Base-by-base conservation (phyloP, 2,797 vertebrate genomes). In the Esox lucius region DNA sequence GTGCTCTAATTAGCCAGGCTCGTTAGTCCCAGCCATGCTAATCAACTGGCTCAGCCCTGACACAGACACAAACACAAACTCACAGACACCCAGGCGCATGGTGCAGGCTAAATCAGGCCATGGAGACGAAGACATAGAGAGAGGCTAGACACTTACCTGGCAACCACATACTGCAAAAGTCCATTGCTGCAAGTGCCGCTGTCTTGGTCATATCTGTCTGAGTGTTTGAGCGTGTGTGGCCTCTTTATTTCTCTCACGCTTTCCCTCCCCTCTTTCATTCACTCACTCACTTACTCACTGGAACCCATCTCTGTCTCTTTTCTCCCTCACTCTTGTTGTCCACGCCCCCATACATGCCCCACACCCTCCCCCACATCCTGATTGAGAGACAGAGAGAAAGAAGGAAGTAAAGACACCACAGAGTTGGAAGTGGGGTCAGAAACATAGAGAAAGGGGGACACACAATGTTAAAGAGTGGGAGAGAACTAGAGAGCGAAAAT, bases 101-200 rank as follows among this genome's bases (percentile, higher is more conserved):
- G 80, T 75, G 51, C 68, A 81, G 81, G 79, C 84, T 80, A 90
- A 91, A 90, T 92, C 91, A 86, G 84, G 77, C 68, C 62, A 72
- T 71, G 73, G 76, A 86, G 89, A 90, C 81, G 79, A 87, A 86
- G 87, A 84, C 85, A 74, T 70, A 80, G 76, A 78, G 68, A 79
- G 84, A 86, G 83, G 87, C 80, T 78, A 88, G 80, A 81, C 80
- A 93, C 94, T 90, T 90, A 95, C 94, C 94, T 93, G 92, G 92
- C 84, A 93, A 90, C 94, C 94, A 95, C 91, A 94, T 86, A 88
- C 87, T 93, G 85, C 88, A 90, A 90, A 92, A 93, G 87, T 94
- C 93, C 93, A 93, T 93, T 71, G 90, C 89, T 81, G 92, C 90
- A 86, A 92, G 80, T 56, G 90, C 90, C 79, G 87, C 90, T 65